Evolutionary conservation across 2,113 vertebrate genomes (phyloP), one percentile per base, ranked within the genome.

Genomic region (Turnix velox): DNA sequence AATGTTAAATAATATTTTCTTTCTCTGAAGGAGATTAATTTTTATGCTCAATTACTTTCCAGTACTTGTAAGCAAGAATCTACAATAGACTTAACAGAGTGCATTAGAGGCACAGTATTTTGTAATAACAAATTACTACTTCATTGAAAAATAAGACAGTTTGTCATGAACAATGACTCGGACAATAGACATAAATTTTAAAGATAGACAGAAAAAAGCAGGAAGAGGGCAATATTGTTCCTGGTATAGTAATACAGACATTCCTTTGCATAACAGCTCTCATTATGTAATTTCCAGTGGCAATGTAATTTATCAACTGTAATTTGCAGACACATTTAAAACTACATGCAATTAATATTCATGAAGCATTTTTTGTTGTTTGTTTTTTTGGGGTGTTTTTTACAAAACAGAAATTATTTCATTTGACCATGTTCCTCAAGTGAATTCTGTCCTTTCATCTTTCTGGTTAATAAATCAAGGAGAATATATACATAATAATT

Each of bases 281-380:
- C 87, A 88, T 94, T 92, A 85, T 86, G 39, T 88, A 91, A 85
- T 93, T 96, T 94, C 55, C 63, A 91, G 20, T 74, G 75, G 63
- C 87, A 86, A 84, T 62, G n/a, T 82, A 92, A 85, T 88, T 91
- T 84, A 81, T 91, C 48, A 61, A 23, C 76, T 48, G 22, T 59
- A 80, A 94, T 94, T 90, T 95, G 63, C 87, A 94, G 67, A 54
- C 63, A 84, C 9, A 27, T 73, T 84, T 73, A 82, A 92, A 93
- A 86, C 58, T 49, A 93, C 81, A 83, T 18, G 28, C 1, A 31
- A 90, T 87, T 84, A 87, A 68, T 92, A 89, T 85, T 88, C 52
- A 93, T 85, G 40, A 6, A 73, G 48, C 1, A n/a, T n/a, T n/a
- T n/a, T n/a, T n/a, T n/a, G n/a, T n/a, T n/a, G n/a, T n/a, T n/a